phyloP scores from a whole-genome alignment of 2,797 vertebrate genomes.

The Nyctibius grandis region DNA sequence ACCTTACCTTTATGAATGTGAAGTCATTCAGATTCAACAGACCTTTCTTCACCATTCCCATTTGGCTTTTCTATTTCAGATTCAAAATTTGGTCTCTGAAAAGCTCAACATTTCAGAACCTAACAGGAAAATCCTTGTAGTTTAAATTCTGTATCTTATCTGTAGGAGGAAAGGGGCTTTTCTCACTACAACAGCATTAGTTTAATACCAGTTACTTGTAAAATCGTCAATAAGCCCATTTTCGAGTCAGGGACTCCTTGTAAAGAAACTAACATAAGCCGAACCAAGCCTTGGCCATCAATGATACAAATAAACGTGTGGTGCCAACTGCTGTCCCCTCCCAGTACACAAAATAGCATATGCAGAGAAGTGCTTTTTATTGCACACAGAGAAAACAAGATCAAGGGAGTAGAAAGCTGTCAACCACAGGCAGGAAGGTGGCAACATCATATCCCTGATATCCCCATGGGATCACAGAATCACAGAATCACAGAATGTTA shows the following conservation, averaged over 20 bases:
- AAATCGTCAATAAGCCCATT: neutral
- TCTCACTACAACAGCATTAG: neutral
- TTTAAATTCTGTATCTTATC: neutral
- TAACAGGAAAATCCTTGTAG: neutral
- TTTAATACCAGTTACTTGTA: neutral
- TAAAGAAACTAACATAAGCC: neutral
- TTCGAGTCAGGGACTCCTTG: neutral
- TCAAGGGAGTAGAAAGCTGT: neutral
- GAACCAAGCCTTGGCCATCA: neutral
- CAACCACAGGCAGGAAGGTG: neutral
- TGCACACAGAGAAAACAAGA: neutral
- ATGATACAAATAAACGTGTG: neutral
- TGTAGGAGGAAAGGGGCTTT: neutral
- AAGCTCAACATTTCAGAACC: neutral
- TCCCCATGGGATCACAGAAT: too few species aligned
- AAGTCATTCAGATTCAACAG: neutral
- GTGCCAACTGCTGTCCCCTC: neutral
- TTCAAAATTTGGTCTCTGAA: neutral
- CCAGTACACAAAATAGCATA: neutral
- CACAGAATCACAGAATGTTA: too few species aligned
- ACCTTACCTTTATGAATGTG: neutral
- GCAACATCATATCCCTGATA: neutral
- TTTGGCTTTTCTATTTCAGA: neutral
- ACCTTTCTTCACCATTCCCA: neutral
- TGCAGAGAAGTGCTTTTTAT: neutral